Evolutionary conservation across 1,140 invertebrate species (phyloP).

Genomic region (Heliconius eleuchia): DNA sequence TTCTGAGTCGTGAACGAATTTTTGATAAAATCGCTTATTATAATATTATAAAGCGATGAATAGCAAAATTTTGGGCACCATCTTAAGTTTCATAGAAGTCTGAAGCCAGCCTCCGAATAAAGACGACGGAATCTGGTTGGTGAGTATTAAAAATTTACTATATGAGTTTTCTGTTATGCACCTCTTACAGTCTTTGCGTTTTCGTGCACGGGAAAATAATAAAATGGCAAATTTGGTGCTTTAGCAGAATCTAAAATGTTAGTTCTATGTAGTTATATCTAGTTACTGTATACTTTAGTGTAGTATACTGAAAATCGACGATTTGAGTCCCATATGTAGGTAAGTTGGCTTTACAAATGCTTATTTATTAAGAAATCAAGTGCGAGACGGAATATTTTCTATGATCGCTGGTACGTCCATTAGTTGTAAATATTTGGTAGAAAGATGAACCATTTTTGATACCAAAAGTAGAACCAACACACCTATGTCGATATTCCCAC

Average conservation of each 20-base stretch:
- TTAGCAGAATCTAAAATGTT: background rate
- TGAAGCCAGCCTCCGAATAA: background rate
- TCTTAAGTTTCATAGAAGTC: background rate
- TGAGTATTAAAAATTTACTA: background rate
- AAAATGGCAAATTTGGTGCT: background rate
- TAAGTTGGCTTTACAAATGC: background rate
- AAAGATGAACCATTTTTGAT: no score
- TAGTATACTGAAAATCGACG: background rate
- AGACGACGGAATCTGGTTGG: background rate
- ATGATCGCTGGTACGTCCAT: no score
- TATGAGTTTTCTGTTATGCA: conserved; percentile 6
- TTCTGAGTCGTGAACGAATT: conserved; percentile 11
- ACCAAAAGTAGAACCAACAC: no score
- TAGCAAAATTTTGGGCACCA: background rate
- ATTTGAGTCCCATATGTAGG: background rate
- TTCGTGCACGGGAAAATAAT: background rate
- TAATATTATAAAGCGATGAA: conserved; percentile 3
- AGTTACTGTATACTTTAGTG: background rate
- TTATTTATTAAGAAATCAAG: no score
- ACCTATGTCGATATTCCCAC: no score
- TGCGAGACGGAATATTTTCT: no score
- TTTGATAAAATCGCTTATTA: conserved; percentile 18
- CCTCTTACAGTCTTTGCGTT: background rate
- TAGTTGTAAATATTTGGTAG: no score
- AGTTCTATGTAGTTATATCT: background rate